Conservation (phyloP, 2,113 vertebrate genomes). For the Numenius arquata region DNA sequence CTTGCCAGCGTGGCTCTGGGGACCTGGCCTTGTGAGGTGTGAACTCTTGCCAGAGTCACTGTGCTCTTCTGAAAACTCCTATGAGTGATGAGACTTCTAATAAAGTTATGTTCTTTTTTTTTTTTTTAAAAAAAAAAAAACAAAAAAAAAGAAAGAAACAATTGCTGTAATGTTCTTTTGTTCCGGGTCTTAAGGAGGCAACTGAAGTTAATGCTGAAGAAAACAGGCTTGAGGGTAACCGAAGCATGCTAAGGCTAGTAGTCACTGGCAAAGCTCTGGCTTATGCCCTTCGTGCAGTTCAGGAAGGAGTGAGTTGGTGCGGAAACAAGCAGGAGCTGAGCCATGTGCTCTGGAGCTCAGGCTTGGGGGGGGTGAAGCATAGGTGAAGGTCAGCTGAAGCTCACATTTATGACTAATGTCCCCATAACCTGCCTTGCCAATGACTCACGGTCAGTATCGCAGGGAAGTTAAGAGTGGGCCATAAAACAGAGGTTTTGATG, state of each 20-base stretch:
- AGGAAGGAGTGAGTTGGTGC: background rate
- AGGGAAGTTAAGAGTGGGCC: background rate
- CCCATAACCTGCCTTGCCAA: background rate
- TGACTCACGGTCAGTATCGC: rapidly evolving
- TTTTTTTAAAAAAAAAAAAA: no score
- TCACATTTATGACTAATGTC: background rate
- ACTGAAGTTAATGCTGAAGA: background rate
- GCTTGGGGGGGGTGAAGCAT: background rate
- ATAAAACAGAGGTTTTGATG: background rate
- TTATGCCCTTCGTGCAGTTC: background rate
- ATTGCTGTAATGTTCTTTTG: background rate
- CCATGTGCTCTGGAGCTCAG: background rate
- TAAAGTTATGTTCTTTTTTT: conserved; percentile 9
- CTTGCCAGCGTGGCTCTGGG: background rate
- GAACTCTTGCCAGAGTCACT: background rate
- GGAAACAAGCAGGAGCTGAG: background rate
- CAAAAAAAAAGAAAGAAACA: background rate
- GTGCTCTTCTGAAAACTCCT: background rate
- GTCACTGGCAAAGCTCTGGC: background rate
- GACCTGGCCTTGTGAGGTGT: background rate
- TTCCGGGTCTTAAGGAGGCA: background rate
- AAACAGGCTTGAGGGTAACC: background rate
- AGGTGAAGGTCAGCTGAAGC: background rate
- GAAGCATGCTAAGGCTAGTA: background rate
- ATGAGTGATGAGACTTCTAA: background rate